These are phyloP conservation scores for Lepidurus arcticus DNA, from an alignment of 1,140 invertebrate species.

Conservation along the genomic window DNA sequence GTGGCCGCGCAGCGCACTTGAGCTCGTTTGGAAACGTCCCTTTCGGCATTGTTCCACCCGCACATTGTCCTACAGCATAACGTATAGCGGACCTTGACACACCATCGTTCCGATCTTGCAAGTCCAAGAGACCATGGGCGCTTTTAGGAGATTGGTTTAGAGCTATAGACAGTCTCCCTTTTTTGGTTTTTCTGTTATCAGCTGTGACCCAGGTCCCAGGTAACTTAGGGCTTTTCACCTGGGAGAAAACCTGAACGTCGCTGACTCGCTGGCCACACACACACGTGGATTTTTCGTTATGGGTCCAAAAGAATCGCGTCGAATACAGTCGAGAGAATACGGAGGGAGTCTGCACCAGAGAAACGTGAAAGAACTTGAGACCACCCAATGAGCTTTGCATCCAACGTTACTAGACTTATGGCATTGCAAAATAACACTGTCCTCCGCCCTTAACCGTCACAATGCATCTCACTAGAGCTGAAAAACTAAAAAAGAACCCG, in stretches of 20 bases:
- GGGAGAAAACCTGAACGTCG: background rate
- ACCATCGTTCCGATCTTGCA: background rate
- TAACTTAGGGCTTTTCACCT: slow-evolving; percentile 18
- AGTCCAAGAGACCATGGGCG: background rate
- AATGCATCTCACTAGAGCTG: background rate
- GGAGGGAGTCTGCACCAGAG: background rate
- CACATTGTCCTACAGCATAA: slow-evolving; percentile 15
- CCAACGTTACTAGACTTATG: background rate
- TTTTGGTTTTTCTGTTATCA: slow-evolving; percentile 20
- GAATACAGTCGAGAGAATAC: background rate
- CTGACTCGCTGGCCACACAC: background rate
- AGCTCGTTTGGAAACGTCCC: background rate
- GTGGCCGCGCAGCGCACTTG: background rate
- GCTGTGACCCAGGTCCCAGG: background rate
- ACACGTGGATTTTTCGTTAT: slow-evolving; percentile 19
- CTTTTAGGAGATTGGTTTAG: background rate
- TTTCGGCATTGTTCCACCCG: background rate
- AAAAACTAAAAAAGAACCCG: background rate
- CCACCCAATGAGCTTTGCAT: slow-evolving; percentile 8
- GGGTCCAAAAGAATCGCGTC: background rate
- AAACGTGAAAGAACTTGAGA: slow-evolving; percentile 19
- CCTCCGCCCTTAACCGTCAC: slow-evolving; percentile 2
- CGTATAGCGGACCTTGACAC: slow-evolving; percentile 13
- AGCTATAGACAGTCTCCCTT: slow-evolving; percentile 9
- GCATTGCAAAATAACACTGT: slow-evolving; percentile 16